Evolutionary conservation across 2,113 vertebrate genomes (phyloP), one percentile per base, ranked within the genome.

Genomic region (Nibea coibor): DNA sequence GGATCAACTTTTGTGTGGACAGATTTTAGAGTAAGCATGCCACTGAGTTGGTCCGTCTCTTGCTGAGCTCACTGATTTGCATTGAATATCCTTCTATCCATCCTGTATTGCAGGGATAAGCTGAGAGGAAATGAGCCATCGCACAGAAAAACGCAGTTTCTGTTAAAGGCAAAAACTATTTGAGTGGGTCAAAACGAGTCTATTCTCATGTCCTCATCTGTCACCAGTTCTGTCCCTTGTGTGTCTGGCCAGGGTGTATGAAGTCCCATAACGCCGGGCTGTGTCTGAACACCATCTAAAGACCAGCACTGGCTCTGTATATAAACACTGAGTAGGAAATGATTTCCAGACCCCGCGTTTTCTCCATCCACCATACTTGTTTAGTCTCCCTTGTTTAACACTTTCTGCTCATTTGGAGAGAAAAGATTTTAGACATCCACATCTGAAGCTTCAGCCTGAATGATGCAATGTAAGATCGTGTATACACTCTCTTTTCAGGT

Each of bases 321-420:
- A 87, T 88, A 91, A 92, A 91, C 92, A 93, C 67, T 43, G 57
- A 63, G 67, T 85, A 73, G 88, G 86, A 92, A 93, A 94, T 91
- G 72, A 85, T 88, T 93, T 93, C 92, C 91, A 92, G 90, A 91
- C 81, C 75, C 58, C 6, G 0, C 16, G 81, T 79, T 72, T 80
- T 75, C 56, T 66, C 53, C 51, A 1, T 66, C 24, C 53, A 31
- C 35, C 19, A 22, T 57, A 66, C 68, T 62, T 80, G 63, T 75
- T 79, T 84, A 73, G 71, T 64, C 72, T 67, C 64, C 10, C 48
- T 71, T 57, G 61, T 78, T 75, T 61, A 69, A 82, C 78, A 74
- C 77, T 81, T 77, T 73, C 31, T 57, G 64, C 51, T 83, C 69
- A 26, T 84, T n/a, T 79, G 45, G 17, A 65, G 20, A 31, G 54